Percentiles rank a stretch among this genome's conserved stretches.
Evolutionary conservation across 2,797 vertebrate genomes (phyloP).

Genomic region (Periophthalmus magnuspinnatus): DNA sequence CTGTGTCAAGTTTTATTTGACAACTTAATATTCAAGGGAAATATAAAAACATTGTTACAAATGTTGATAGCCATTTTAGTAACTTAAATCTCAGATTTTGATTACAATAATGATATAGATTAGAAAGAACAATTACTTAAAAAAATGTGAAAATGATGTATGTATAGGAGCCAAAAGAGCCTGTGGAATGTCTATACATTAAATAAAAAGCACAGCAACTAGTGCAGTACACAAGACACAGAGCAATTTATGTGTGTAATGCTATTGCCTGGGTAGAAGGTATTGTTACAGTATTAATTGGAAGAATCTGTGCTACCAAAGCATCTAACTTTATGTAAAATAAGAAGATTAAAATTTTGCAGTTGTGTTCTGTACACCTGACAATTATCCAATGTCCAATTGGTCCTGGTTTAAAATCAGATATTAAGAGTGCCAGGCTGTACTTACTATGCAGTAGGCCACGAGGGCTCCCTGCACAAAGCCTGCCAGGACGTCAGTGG

Average conservation of each 20-base stretch:
- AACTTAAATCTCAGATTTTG: not conserved
- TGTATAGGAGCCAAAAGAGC: not conserved
- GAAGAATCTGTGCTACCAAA: not conserved
- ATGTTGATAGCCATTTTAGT: not conserved
- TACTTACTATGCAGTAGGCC: constrained; percentile 97
- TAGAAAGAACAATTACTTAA: not conserved
- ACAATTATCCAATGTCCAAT: not conserved
- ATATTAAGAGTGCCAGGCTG: constrained; percentile 5
- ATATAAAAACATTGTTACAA: not conserved
- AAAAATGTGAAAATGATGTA: not conserved
- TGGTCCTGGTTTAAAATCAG: too few species aligned
- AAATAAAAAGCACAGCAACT: too few species aligned
- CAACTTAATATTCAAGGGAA: not conserved
- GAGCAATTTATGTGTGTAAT: not conserved
- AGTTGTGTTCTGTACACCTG: not conserved
- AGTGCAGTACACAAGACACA: too few species aligned
- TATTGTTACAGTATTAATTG: not conserved
- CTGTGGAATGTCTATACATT: too few species aligned
- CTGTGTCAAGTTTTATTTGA: not conserved
- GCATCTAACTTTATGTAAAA: not conserved
- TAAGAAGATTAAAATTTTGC: not conserved
- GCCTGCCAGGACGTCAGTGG: constrained; percentile 92
- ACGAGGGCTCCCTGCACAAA: constrained; percentile 96
- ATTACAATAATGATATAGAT: not conserved
- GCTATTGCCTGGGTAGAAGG: not conserved